A percentile compares a stretch with the other conserved stretches of the same genome.
Conservation (phyloP, 2,113 vertebrate species). For the Harpagus bidentatus region DNA sequence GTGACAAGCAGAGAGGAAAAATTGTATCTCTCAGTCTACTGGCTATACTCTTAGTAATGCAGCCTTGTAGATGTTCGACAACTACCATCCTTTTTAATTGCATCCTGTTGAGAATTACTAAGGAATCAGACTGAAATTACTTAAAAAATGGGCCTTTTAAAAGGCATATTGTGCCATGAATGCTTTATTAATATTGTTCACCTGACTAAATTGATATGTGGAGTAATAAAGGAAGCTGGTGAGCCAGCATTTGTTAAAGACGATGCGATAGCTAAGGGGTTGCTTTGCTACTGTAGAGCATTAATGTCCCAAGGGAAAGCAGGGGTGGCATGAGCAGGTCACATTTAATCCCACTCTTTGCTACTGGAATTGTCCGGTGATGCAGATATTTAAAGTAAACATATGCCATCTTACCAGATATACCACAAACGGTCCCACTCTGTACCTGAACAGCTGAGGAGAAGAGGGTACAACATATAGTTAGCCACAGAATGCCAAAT, state of each 20-base stretch:
- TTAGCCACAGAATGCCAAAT: neutral
- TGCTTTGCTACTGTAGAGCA: neutral
- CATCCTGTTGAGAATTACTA: neutral
- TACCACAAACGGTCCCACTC: constrained; percentile 79
- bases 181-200: neutral
- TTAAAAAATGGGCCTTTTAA: neutral
- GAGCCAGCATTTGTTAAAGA: neutral
- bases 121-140: neutral
- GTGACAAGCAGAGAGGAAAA: neutral
- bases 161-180: neutral
- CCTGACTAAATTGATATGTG: neutral
- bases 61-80: neutral
- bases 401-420: constrained; percentile 72
- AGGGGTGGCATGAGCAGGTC: neutral
- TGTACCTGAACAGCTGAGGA: constrained; percentile 66
- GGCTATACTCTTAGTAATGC: neutral
- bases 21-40: neutral
- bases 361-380: neutral
- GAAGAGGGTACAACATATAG: neutral
- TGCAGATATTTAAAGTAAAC: neutral
- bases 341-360: neutral
- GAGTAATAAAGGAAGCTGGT: neutral
- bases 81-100: neutral
- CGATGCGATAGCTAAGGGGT: neutral
- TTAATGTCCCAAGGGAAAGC: neutral